phyloP scores from a whole-genome alignment of 2,113 vertebrate genomes.

The Microtus oregoni region DNA sequence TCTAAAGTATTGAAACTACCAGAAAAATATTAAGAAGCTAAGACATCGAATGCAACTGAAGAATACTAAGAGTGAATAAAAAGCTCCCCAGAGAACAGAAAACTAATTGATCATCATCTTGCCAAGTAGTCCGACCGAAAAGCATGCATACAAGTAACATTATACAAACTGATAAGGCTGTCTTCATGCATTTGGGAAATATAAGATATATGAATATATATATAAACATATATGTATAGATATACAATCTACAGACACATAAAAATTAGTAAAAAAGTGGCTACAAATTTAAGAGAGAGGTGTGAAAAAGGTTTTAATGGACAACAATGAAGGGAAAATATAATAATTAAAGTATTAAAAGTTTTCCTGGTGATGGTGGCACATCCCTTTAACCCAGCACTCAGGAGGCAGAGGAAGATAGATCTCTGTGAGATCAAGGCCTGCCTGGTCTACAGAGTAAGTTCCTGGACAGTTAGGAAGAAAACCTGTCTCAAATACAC shows the following conservation, averaged over 20 bases:
- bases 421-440: background rate
- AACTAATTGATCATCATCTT: background rate
- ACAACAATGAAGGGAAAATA: background rate
- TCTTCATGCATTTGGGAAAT: background rate
- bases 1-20: background rate
- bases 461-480: fast-evolving
- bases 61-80: background rate
- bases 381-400: background rate
- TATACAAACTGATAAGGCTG: background rate
- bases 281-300: background rate
- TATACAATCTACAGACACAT: fast-evolving
- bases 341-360: background rate
- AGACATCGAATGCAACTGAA: background rate
- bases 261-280: background rate
- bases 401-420: background rate
- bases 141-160: background rate
- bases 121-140: background rate
- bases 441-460: background rate
- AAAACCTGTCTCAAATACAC: background rate
- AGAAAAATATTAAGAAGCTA: background rate
- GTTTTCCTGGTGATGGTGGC: background rate
- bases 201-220: background rate
- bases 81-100: background rate
- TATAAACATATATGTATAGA: no score
- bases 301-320: background rate